phyloP scores from a whole-genome alignment of 1,140 invertebrate genomes.

The Caenorhabditis briggsae region DNA sequence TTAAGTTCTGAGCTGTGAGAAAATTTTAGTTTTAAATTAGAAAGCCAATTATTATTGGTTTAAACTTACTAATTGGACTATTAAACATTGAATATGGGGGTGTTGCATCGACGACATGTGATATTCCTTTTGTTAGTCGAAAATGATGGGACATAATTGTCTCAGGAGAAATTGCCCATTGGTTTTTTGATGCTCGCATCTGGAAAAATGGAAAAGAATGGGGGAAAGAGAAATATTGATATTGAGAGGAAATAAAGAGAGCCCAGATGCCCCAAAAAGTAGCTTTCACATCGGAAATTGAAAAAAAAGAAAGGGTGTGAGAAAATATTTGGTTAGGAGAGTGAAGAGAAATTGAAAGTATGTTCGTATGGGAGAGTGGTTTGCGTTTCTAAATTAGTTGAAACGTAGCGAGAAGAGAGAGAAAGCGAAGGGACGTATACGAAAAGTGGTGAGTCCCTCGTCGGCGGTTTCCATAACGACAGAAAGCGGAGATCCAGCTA shows the following conservation, averaged over 20 bases:
- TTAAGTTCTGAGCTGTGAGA: no score
- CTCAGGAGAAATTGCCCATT: conserved; percentile 55
- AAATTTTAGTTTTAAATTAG: no score
- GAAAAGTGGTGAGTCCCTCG: background rate
- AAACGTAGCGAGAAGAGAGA: conserved; percentile 5
- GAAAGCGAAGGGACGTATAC: background rate
- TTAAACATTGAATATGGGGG: conserved; percentile 57
- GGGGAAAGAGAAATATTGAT: background rate
- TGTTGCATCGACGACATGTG: conserved; percentile 19
- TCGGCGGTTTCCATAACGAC: conserved; percentile 23
- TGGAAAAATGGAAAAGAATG: background rate
- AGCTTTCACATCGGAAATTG: background rate
- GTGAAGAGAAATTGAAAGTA: background rate
- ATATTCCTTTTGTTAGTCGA: conserved; percentile 35
- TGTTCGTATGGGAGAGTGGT: background rate
- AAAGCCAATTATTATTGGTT: no score
- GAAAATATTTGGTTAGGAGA: background rate
- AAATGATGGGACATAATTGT: conserved; percentile 56
- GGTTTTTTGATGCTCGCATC: conserved; percentile 52
- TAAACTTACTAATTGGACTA: conserved; percentile 59
- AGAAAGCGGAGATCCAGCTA: conserved; percentile 5
- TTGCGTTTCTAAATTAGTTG: conserved; percentile 21
- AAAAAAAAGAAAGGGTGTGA: background rate
- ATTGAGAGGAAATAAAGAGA: background rate
- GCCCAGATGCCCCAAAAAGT: background rate